These are phyloP conservation scores for Aurelia aurita DNA, from an alignment of 30 jellyfish, hydroid and myxozoan species.

Conservation along the genomic window DNA sequence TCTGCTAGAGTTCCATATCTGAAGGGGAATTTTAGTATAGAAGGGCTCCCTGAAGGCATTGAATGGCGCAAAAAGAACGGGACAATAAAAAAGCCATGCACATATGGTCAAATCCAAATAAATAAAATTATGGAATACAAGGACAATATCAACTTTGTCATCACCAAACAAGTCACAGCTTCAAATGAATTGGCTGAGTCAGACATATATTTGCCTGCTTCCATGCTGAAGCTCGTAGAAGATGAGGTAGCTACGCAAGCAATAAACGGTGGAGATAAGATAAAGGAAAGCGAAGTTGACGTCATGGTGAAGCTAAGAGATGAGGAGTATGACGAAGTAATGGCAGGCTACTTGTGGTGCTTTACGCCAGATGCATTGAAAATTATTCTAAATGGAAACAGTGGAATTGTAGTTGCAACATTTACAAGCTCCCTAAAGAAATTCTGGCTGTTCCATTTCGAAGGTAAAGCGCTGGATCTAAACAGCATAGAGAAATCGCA, in stretches of 20 bases:
- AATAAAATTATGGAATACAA: not conserved
- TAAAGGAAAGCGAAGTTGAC: constrained; percentile 17
- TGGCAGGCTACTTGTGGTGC: constrained; percentile 15
- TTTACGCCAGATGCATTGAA: constrained; percentile 16
- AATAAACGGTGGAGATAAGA: constrained; percentile 19
- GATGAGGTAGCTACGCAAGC: constrained; percentile 15
- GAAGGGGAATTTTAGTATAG: constrained; percentile 26
- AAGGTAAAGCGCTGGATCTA: not conserved
- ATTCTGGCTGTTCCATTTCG: constrained; percentile 25
- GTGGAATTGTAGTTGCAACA: constrained; percentile 26
- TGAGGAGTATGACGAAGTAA: constrained; percentile 21
- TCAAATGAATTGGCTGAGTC: not conserved
- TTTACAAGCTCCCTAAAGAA: constrained; percentile 23
- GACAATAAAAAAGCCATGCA: constrained; percentile 20
- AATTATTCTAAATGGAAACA: not conserved
- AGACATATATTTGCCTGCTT: constrained; percentile 10
- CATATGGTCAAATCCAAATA: constrained; percentile 35
- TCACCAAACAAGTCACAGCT: not conserved
- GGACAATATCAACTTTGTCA: constrained; percentile 20
- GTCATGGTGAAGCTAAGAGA: not conserved
- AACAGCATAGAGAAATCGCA: not conserved
- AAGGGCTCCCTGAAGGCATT: constrained; percentile 34
- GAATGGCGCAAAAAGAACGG: constrained; percentile 33
- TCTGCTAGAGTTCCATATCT: constrained; percentile 33
- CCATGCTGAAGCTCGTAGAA: constrained; percentile 5